These are phyloP conservation scores for Peromyscus nudipes DNA, from an alignment of 2,797 vertebrate species.

Conservation along the genomic window DNA sequence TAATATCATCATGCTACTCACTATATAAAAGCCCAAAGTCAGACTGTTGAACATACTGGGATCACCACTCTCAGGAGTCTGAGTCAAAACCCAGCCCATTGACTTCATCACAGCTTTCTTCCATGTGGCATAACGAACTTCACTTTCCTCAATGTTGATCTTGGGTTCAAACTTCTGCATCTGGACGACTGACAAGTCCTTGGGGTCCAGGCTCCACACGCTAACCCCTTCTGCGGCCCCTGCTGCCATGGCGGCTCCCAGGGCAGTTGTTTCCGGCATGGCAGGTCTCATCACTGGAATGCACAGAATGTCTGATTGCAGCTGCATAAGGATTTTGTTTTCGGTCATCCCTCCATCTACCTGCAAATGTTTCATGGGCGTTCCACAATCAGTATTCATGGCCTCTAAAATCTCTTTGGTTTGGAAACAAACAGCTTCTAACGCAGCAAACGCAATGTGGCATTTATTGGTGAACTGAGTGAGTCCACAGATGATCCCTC, in stretches of 20 bases:
- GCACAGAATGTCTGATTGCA: slow-evolving; percentile 4
- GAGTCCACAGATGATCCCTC: slow-evolving; percentile 96
- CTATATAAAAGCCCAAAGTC: slow-evolving; percentile 97
- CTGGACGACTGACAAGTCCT: neutral
- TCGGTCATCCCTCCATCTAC: slow-evolving; percentile 24
- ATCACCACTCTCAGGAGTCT: slow-evolving; percentile 86
- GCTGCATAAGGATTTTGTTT: neutral
- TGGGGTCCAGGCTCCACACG: neutral
- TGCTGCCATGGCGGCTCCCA: neutral
- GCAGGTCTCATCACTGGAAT: neutral
- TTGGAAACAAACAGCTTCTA: slow-evolving; percentile 97
- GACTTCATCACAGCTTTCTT: slow-evolving; percentile 25
- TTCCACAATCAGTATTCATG: slow-evolving; percentile 92
- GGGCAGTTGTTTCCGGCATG: neutral
- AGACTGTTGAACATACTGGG: slow-evolving; percentile 96
- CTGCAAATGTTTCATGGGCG: neutral
- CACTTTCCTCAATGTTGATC: neutral
- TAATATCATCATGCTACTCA: slow-evolving; percentile 98
- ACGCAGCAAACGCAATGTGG: slow-evolving; percentile 94
- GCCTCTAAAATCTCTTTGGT: slow-evolving; percentile 97
- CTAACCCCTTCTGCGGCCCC: neutral
- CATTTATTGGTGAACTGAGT: slow-evolving; percentile 96
- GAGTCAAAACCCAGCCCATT: neutral
- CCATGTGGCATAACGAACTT: neutral
- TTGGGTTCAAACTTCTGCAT: neutral